These are phyloP conservation scores for Temnothorax unifasciatus DNA, from an alignment of 2,888 invertebrate species.

Conservation along the genomic window DNA sequence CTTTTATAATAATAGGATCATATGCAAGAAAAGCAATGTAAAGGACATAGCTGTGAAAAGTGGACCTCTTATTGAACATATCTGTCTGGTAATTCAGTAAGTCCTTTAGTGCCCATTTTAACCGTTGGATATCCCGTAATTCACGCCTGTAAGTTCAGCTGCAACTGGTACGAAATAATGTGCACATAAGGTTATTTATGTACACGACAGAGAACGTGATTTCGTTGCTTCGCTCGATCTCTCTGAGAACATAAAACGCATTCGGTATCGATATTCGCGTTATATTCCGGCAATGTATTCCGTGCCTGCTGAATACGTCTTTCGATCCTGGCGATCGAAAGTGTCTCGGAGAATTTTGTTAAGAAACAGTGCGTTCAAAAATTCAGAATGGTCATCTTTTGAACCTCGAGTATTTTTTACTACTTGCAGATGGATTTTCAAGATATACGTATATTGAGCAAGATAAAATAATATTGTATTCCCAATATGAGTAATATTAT, in stretches of 20 bases:
- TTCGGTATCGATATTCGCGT: slow-evolving; percentile 66
- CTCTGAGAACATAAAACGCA: slow-evolving; percentile 64
- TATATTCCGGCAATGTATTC: slow-evolving; percentile 61
- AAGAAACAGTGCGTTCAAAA: slow-evolving; percentile 39
- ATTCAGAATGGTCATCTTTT: slow-evolving; percentile 44
- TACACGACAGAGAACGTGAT: slow-evolving; percentile 51
- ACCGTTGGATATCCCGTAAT: slow-evolving; percentile 54
- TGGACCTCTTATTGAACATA: slow-evolving; percentile 40
- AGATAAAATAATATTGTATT: neutral
- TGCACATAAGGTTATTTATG: slow-evolving; percentile 66
- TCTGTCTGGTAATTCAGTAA: slow-evolving; percentile 47
- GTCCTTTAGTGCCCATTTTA: slow-evolving; percentile 14
- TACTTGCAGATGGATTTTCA: neutral
- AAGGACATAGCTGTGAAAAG: slow-evolving; percentile 3
- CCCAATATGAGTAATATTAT: neutral
- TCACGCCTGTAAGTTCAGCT: slow-evolving; percentile 50
- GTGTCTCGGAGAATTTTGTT: slow-evolving; percentile 40
- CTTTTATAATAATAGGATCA: neutral
- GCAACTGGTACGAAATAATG: slow-evolving; percentile 63
- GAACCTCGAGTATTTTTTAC: slow-evolving; percentile 18
- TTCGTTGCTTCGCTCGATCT: slow-evolving; percentile 48
- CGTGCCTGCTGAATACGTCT: slow-evolving; percentile 54
- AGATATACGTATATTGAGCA: neutral
- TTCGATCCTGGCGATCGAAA: slow-evolving; percentile 36
- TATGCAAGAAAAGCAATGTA: neutral